A percentile compares a stretch with the other conserved stretches of the same genome.
Evolutionary conservation across 2,888 invertebrate species (phyloP).

Genomic region (Allophyes oxyacanthae): DNA sequence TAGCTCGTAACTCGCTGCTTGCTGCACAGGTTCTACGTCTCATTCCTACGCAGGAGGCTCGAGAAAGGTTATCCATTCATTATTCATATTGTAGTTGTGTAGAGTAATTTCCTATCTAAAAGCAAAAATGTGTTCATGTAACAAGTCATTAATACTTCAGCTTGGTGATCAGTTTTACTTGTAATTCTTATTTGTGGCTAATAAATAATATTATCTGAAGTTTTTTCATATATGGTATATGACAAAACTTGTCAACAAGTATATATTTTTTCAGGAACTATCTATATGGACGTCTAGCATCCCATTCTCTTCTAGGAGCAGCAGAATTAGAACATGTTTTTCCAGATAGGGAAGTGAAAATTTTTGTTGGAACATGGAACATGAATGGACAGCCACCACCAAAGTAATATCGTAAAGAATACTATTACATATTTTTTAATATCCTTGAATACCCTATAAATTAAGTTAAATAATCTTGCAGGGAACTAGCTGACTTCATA

Average conservation of each 20-base stretch:
- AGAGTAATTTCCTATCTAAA: conserved; percentile 1
- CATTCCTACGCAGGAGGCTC: conserved; percentile 94
- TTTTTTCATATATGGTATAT: no score
- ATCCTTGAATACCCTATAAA: not conserved
- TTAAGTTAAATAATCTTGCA: conserved; percentile 69
- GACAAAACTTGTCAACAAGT: not conserved
- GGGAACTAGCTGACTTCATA: conserved; percentile 96
- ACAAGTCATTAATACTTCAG: conserved; percentile 1
- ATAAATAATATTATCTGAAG: no score
- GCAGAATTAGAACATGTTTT: conserved; percentile 96
- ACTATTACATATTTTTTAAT: not conserved
- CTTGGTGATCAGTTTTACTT: conserved; percentile 10
- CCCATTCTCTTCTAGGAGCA: conserved; percentile 94
- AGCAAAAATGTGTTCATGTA: no score
- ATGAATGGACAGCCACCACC: conserved; percentile 97
- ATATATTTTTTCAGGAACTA: conserved; percentile 90
- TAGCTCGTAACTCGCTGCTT: conserved; percentile 93
- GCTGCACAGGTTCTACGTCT: conserved; percentile 94
- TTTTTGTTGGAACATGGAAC: conserved; percentile 98
- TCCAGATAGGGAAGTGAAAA: conserved; percentile 94
- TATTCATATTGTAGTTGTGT: conserved; percentile 23
- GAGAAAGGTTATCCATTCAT: conserved; percentile 90
- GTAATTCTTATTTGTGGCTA: not conserved
- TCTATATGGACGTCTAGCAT: conserved; percentile 94
- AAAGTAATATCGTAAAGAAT: conserved; percentile 87